phyloP scores from a whole-genome alignment of 2,888 invertebrate species.

The Strigamia transsilvanica region DNA sequence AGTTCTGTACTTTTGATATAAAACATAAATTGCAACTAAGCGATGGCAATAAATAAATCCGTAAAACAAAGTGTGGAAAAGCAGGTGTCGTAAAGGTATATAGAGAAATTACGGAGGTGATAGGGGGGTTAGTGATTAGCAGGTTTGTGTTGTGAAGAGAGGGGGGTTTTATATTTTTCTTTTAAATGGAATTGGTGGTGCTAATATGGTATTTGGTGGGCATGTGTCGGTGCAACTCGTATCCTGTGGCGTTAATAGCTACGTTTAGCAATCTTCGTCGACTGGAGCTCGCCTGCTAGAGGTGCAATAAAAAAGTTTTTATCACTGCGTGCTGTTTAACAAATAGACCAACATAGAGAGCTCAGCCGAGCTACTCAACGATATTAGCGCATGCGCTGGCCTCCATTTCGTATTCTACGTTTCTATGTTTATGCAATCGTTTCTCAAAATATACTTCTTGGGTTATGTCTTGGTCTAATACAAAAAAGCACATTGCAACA shows the following conservation, averaged over 20 bases:
- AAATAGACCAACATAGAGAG: slow-evolving; percentile 46
- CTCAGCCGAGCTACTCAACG: slow-evolving; percentile 39
- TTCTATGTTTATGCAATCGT: slow-evolving; percentile 39
- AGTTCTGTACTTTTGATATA: neutral
- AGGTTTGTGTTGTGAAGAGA: neutral
- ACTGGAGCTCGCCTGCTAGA: slow-evolving; percentile 36
- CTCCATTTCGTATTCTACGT: neutral
- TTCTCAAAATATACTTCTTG: slow-evolving; percentile 26
- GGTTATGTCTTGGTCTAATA: neutral
- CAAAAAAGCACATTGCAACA: neutral
- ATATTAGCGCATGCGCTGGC: slow-evolving; percentile 31
- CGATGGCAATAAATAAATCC: slow-evolving; percentile 16
- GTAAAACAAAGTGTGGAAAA: slow-evolving; percentile 9
- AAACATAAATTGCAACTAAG: neutral
- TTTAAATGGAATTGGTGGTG: slow-evolving; percentile 42
- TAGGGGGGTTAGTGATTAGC: neutral
- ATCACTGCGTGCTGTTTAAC: slow-evolving; percentile 49
- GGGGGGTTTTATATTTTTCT: neutral
- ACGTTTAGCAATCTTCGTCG: slow-evolving; percentile 45
- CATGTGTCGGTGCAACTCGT: slow-evolving; percentile 49
- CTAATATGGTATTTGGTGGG: slow-evolving; percentile 36
- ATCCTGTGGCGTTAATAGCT: slow-evolving; percentile 45
- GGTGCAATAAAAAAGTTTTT: slow-evolving; percentile 47
- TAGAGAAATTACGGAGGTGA: neutral
- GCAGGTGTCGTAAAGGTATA: slow-evolving; percentile 11